Evolutionary conservation across 2,797 vertebrate species (phyloP), one percentile per base, ranked within the genome.

Genomic region (Tragelaphus eurycerus): DNA sequence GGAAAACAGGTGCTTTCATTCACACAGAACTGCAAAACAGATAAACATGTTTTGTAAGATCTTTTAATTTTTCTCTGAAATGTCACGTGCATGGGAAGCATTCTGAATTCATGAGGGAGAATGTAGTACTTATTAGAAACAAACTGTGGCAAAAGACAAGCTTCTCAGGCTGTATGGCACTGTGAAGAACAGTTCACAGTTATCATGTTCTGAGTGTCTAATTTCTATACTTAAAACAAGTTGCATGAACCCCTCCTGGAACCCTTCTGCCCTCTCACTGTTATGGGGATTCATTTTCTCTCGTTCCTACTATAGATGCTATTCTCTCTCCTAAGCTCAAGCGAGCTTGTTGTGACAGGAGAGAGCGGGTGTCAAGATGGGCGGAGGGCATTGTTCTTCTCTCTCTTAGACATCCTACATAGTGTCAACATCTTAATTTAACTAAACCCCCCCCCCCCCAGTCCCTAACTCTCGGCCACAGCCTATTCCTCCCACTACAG

Each of bases 1-100:
- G 74, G 54, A 96, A 97, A 97, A 83, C 48, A 86, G 54, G 29
- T 97, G 46, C 54, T 94, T 91, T 95, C 38, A 54, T 84, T 95
- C 86, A 86, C 34, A 25, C 31, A 76, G 64, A 92, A 91, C 74
- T 91, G n/a, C 55, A 92, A 88, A 92, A 93, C 54, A 89, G 83
- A 71, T 52, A 96, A 90, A 38, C 21, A 31, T 78, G 52, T 81
- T 92, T 91, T 81, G 62, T 48, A 79, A 87, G 54, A 85, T 64
- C 17, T 85, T 94, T 96, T 81, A 13, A 6, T 74, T 89, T 86
- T 74, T 43, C 38, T 97, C 95, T 88, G 92, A 93, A 90, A 88
- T 90, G 59, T 89, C 82, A 95, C 12, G 17, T 71, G 21, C 64
- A 79, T 95, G 74, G 48, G 83, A 94, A 83, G 16, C 50, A 59